Base-by-base conservation (phyloP, 2,888 invertebrate genomes). In the Drosophila imparisetae region DNA sequence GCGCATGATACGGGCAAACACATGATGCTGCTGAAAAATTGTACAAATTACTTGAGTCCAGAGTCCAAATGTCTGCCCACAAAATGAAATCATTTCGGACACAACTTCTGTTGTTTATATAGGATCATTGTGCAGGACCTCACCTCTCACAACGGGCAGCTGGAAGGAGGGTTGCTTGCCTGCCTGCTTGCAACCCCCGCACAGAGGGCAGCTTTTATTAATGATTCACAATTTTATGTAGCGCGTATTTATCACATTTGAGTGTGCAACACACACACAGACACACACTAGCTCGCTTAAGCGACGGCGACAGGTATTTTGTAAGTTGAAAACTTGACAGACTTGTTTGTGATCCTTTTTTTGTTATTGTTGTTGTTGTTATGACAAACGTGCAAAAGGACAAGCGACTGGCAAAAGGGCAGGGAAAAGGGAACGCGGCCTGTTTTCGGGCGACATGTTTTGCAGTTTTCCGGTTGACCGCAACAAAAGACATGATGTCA, bases 401-500 rank as follows among this genome's bases (percentile, higher is more conserved):
- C 75, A 75, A 60, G 60, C 50, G 30, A 60, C 27, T 36, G 62
- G n/a, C 49, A 48, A 48, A 55, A n/a, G 53, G 53, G 65, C 59
- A 60, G n/a, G 78, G 72, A 67, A 74, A 76, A 55, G 79, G 72
- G 69, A 74, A 78, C 57, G 70, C 34, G 75, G 72, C 70, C 74
- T 71, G 75, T 78, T 78, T 78, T 67, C 42, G 67, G 86, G 83
- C 86, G 90, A 91, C 90, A 89, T 91, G 90, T 91, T 90, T 90
- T 86, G 86, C 91, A 88, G 90, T 90, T 90, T 90, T 90, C 91
- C 90, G 91, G 91, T 91, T 91, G 91, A 91, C 91, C 91, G 91
- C 91, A 91, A 91, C 91, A 91, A 91, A 91, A 91, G 91, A 91
- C 91, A 91, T 90, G 90, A 90, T 91, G 91, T 91, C 91, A 91